These are phyloP conservation scores for Paramisgurnus dabryanus DNA, from an alignment of 2,113 vertebrate genomes.

Conservation along the genomic window DNA sequence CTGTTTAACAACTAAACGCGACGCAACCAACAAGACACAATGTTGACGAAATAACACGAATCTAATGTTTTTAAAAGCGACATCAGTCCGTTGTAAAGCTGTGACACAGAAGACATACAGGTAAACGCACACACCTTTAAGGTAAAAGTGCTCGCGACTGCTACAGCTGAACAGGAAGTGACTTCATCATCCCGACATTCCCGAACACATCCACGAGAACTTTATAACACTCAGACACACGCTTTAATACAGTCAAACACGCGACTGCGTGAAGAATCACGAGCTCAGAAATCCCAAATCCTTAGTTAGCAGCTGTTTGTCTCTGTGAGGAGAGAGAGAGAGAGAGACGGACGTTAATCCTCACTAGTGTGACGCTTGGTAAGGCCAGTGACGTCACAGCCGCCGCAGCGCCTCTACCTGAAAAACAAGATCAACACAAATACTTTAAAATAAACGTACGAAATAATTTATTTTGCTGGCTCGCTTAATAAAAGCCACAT, in stretches of 20 bases:
- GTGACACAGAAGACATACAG: not conserved
- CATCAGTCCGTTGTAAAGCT: too few species aligned
- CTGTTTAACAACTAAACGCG: too few species aligned
- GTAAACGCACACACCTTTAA: not conserved
- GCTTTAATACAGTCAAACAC: not conserved
- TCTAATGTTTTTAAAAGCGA: too few species aligned
- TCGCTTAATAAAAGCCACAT: too few species aligned
- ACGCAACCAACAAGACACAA: not conserved
- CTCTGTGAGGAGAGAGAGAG: not conserved
- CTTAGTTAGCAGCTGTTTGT: not conserved
- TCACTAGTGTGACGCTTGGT: not conserved
- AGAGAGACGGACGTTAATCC: not conserved
- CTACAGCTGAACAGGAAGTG: constrained; percentile 22
- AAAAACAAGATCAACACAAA: constrained; percentile 14
- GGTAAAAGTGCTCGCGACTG: not conserved
- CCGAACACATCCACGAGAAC: constrained; percentile 1
- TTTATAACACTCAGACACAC: not conserved
- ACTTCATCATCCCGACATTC: not conserved
- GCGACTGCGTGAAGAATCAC: not conserved
- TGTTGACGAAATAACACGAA: not conserved
- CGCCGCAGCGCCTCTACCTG: not conserved
- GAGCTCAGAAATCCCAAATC: not conserved
- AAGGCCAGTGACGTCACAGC: constrained; percentile 27
- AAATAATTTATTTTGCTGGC: not conserved
- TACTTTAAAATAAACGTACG: not conserved